phyloP scores from a whole-genome alignment of 2,797 vertebrate genomes.

The Periparus ater region DNA sequence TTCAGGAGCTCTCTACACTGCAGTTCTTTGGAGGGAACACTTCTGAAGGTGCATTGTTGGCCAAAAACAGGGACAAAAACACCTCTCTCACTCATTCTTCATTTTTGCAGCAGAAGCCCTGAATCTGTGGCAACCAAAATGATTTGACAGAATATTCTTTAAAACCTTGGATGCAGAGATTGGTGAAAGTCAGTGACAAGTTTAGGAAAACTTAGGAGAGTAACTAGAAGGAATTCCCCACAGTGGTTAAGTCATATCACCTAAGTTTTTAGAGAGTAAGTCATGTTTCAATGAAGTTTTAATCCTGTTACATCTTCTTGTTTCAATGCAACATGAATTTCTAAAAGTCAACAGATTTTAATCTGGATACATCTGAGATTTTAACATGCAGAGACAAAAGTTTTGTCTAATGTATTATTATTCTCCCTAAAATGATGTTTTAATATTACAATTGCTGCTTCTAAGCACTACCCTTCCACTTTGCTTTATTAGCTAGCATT shows the following conservation, averaged over 20 bases:
- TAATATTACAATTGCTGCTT: not conserved
- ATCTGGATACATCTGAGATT: not conserved
- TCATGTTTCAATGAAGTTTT: not conserved
- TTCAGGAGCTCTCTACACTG: not conserved
- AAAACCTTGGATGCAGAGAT: not conserved
- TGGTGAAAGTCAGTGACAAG: not conserved
- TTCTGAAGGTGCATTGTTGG: not conserved
- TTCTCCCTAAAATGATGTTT: not conserved
- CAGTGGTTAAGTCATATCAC: not conserved
- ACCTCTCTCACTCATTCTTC: not conserved
- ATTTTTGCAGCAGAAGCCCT: not conserved
- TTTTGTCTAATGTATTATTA: not conserved
- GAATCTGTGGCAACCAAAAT: not conserved
- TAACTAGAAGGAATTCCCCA: not conserved
- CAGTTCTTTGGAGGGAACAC: not conserved
- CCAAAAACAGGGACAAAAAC: not conserved
- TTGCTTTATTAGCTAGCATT: conserved; percentile 7
- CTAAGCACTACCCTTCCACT: not conserved
- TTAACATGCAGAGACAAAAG: not conserved
- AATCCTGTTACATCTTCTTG: not conserved
- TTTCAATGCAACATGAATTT: not conserved
- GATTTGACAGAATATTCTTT: not conserved
- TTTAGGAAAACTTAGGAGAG: not conserved
- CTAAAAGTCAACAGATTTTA: not conserved
- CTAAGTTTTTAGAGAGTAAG: not conserved